Evolutionary conservation across 2,797 vertebrate genomes (phyloP), one percentile per base, ranked within the genome.

Genomic region (Psittacula echo): DNA sequence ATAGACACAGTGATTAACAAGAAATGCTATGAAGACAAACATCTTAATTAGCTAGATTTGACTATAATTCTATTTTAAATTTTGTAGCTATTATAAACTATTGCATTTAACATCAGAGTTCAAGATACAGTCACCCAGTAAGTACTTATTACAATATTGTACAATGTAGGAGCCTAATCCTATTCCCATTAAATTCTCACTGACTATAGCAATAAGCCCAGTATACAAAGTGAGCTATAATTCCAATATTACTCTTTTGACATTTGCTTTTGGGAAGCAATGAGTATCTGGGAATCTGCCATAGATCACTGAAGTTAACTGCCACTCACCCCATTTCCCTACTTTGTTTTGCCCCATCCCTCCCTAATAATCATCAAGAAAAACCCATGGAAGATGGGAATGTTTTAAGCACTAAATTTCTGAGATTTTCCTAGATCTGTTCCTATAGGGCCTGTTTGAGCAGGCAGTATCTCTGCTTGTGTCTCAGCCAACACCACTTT

Each of bases 1-100:
- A 94, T 76, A 68, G 83, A 72, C 85, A 89, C 19, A 74, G 70
- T 85, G 89, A 96, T 90, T 79, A 94, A 87, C 62, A 95, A 85
- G 91, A 89, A 96, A 95, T 82, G 88, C 89, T 88, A 95, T 45
- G 70, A 93, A 94, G 89, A 95, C 89, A 96, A 97, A 95, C 93
- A 93, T 82, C 89, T 93, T 89, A 92, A 96, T 95, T 96, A 93
- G 89, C 60, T 87, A 86, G 85, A 93, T 94, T 88, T 89, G 85
- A 81, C 67, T 87, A 62, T 87, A 94, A 95, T 87, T 91, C 91
- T 73, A 89, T 71, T 93, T 90, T 73, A 94, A 95, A 72, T 93
- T 94, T 79, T 72, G 85, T 77, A 79, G 60, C 45, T 79, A 60
- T 86, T 89, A 74, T 23, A 73, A 84, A 95, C 41, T 64, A 58